These are phyloP conservation scores for Chouioia cunea DNA, from an alignment of 2,888 invertebrate species.

Conservation along the genomic window DNA sequence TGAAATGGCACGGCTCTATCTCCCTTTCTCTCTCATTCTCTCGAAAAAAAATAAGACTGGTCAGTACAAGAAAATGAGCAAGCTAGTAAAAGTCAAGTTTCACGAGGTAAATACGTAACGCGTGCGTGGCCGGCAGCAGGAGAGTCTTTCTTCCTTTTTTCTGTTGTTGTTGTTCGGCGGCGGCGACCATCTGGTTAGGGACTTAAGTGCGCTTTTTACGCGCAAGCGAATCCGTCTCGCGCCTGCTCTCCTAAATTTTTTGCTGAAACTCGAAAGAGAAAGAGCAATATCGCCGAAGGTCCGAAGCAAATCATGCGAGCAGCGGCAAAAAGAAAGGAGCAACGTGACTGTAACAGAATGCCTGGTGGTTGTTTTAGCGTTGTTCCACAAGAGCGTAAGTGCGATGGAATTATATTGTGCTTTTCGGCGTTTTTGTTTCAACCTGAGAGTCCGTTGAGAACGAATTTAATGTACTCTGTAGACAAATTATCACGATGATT, in stretches of 20 bases:
- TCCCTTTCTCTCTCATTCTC: neutral
- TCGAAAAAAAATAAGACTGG: slow-evolving; percentile 4
- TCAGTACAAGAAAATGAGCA: neutral
- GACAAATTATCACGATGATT: too few relatives aligned
- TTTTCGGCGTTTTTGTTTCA: neutral
- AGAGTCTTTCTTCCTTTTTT: slow-evolving; percentile 32
- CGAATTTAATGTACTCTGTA: too few relatives aligned
- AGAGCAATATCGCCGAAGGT: slow-evolving; percentile 6
- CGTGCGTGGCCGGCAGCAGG: neutral
- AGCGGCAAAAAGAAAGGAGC: slow-evolving; percentile 13
- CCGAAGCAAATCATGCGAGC: too few relatives aligned
- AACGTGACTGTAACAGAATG: neutral
- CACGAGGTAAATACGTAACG: slow-evolving; percentile 30
- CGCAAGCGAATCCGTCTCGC: slow-evolving; percentile 44
- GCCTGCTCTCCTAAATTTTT: slow-evolving; percentile 11
- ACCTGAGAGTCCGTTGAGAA: too few relatives aligned
- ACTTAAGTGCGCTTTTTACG: slow-evolving; percentile 50
- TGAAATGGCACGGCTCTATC: slow-evolving; percentile 18
- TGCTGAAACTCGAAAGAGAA: neutral
- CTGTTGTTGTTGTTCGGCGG: slow-evolving; percentile 8
- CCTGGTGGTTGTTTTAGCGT: too few relatives aligned
- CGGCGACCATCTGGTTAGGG: slow-evolving; percentile 49
- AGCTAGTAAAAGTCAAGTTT: slow-evolving; percentile 33
- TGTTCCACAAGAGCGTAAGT: neutral
- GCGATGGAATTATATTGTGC: neutral